phyloP scores from a whole-genome alignment of 1,140 invertebrate species.

The Lucilia sericata region DNA sequence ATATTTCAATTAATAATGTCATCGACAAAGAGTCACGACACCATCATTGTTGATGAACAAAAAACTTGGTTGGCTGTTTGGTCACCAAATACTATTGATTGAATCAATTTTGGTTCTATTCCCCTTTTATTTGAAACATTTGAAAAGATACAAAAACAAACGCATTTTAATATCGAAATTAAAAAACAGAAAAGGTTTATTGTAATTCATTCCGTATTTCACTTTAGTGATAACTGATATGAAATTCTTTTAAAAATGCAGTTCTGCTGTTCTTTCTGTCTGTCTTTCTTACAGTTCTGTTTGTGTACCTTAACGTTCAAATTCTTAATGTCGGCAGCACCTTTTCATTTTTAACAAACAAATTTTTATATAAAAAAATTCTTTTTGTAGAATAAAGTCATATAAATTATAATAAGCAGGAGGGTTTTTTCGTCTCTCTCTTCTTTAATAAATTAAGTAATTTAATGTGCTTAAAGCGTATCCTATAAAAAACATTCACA shows the following conservation, averaged over 20 bases:
- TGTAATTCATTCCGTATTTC: not conserved
- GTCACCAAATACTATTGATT: slow-evolving; percentile 3
- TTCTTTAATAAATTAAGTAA: slow-evolving; percentile 27
- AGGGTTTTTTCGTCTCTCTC: not conserved
- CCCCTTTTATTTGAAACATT: no score
- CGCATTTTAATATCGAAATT: not conserved
- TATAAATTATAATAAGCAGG: not conserved
- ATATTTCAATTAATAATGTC: slow-evolving; percentile 68
- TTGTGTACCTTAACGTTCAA: not conserved
- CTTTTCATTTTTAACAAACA: not conserved
- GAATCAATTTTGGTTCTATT: not conserved
- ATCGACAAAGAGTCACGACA: slow-evolving; percentile 44
- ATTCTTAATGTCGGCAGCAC: slow-evolving; percentile 28
- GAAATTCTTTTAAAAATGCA: slow-evolving; percentile 22
- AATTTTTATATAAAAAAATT: not conserved
- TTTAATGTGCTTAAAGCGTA: slow-evolving; percentile 34
- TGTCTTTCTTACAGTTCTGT: not conserved
- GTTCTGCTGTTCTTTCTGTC: not conserved
- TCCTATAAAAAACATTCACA: slow-evolving; percentile 9
- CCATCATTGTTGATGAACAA: not conserved
- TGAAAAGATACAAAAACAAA: no score
- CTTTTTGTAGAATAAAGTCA: slow-evolving; percentile 5
- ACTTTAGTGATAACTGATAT: not conserved
- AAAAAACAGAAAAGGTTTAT: not conserved
- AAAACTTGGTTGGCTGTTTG: not conserved